Percentiles rank a stretch among this genome's conserved stretches.
Evolutionary conservation across 2,888 invertebrate genomes (phyloP).

Genomic region (Reticulitermes lucifugus): DNA sequence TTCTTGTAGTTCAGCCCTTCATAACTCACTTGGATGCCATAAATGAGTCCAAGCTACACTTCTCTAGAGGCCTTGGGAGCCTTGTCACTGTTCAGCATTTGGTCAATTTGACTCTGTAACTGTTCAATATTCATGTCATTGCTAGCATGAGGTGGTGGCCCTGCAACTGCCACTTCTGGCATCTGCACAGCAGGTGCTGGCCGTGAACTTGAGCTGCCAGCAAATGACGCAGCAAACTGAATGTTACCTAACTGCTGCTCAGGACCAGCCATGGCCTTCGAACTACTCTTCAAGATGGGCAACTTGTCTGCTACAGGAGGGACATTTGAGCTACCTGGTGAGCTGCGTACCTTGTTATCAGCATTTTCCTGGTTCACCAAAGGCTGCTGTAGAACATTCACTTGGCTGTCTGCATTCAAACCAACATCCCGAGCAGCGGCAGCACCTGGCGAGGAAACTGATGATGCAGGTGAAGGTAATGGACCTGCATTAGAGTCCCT

Average conservation of each 20-base stretch:
- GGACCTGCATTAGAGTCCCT: not conserved
- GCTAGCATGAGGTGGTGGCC: not conserved
- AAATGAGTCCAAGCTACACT: not conserved
- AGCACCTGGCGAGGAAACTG: not conserved
- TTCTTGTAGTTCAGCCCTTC: not conserved
- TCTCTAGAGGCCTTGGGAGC: not conserved
- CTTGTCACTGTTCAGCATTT: conserved; percentile 21
- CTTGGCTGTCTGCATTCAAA: not conserved
- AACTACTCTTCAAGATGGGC: not conserved
- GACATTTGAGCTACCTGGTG: not conserved
- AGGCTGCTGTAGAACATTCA: conserved; percentile 28
- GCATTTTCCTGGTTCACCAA: conserved; percentile 8
- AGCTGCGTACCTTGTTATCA: conserved; percentile 37
- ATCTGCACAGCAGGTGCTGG: not conserved
- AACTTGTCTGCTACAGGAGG: conserved; percentile 13
- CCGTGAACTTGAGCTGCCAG: not conserved
- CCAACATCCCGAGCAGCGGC: not conserved
- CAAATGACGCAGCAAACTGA: not conserved
- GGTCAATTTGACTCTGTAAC: conserved; percentile 7
- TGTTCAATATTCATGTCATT: conserved; percentile 26
- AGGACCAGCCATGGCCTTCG: not conserved
- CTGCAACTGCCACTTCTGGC: not conserved
- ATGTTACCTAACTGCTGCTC: not conserved
- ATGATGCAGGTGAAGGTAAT: conserved; percentile 7
- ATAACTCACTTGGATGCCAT: not conserved